Base-by-base conservation (phyloP, 37 sponge, comb jelly and placozoan genomes). In the Geodia barretti region DNA sequence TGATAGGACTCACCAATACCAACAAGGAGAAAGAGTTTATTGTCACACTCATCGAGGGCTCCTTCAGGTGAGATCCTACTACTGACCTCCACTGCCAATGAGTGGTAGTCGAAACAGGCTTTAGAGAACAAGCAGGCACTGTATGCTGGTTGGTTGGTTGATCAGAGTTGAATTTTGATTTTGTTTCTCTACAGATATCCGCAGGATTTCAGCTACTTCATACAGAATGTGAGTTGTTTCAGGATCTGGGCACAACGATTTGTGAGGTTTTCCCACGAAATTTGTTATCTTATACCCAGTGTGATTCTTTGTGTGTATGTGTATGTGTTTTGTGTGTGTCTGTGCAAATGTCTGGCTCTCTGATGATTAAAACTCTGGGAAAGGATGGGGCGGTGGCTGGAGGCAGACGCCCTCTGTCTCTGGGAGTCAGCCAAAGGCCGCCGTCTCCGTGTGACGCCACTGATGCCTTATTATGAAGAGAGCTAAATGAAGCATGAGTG, bases 131-230 rank as follows among this genome's bases (percentile, higher is more conserved):
- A n/a, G n/a, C n/a, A n/a, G n/a, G n/a, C n/a, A n/a, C n/a, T n/a
- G n/a, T n/a, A n/a, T n/a, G n/a, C n/a, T n/a, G n/a, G n/a, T n/a
- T n/a, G n/a, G n/a, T n/a, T n/a, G n/a, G n/a, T n/a, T n/a, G n/a
- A n/a, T n/a, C n/a, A n/a, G n/a, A n/a, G n/a, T n/a, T n/a, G n/a
- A n/a, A n/a, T n/a, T n/a, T n/a, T n/a, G n/a, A n/a, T n/a, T n/a
- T n/a, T n/a, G n/a, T n/a, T 72, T 3, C 41, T 20, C 21, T 79
- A 19, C 74, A 91, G 91, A 39, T 97, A 93, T 72, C 97, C 97
- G 39, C 95, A 94, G 70, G 97, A 97, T 73, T 97, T 86, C 92
- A 86, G 75, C 75, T 97, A 94, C 64, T 66, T 74, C 41, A 94
- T 97, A 72, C 97, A 97, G 83, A 97, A 97, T 89, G 95, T 94